Base-by-base conservation (phyloP, 2,113 vertebrate species). In the Cephalopterus ornatus region DNA sequence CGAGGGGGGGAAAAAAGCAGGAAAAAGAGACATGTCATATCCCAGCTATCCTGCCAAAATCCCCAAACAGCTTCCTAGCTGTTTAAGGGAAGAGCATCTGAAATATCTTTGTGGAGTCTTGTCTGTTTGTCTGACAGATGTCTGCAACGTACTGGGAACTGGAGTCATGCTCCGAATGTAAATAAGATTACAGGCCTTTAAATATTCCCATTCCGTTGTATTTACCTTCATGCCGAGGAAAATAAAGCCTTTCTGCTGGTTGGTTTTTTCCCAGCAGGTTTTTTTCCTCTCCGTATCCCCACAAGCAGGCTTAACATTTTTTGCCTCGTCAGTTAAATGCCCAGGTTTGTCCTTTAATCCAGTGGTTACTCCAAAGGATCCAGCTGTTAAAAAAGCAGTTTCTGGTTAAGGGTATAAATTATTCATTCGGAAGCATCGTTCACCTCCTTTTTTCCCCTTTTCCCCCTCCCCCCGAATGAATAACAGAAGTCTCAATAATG, bases 121-220 rank as follows among this genome's bases (percentile, higher is more conserved):
- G 93, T 85, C 93, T 93, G 87, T 96, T 90, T 96, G 85, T 97
- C 96, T 97, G 94, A 93, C 92, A 96, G 92, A 96, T 92, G 94
- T 95, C 94, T 85, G 85, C 62, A 50, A 88, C 72, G 82, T 58
- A 35, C 92, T 75, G 84, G 75, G 77, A 96, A 81, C 82, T 30
- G 76, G 15, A 86, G 59, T 92, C 91, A 95, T 92, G 92, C 74
- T 96, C 22, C 35, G 93, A 95, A 95, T 97, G 93, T 91, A 95
- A 97, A 93, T 96, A 97, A 95, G 92, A 97, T 85, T 75, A 71
- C 3, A 76, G 49, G 82, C 53, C 63, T 66, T 71, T 81, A 73
- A 77, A 86, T 44, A 88, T 88, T 95, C 84, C 93, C 85, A 32
- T 81, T 96, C 88, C 84, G 76, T 79, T 53, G 65, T 73, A 91